These are phyloP conservation scores for Hemibagrus wyckioides DNA, from an alignment of 2,113 vertebrate genomes.

Conservation along the genomic window DNA sequence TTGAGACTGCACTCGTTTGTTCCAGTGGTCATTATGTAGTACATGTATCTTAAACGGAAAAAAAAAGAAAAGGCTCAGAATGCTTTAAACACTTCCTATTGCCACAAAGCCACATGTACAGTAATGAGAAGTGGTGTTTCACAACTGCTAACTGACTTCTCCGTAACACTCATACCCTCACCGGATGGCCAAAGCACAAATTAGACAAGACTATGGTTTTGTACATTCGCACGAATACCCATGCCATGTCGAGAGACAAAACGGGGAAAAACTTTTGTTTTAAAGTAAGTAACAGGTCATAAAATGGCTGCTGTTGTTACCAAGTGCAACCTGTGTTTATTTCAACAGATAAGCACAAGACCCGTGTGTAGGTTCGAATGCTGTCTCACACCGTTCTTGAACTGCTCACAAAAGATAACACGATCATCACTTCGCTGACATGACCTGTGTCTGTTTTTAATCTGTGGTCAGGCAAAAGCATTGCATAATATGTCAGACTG, in stretches of 20 bases:
- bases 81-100: not conserved
- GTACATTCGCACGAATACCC: not conserved
- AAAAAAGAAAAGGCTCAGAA: not conserved
- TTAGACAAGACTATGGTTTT: not conserved
- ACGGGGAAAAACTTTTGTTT: not conserved
- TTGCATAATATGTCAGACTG: conserved; percentile 35
- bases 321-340: not conserved
- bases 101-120: not conserved
- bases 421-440: not conserved
- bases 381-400: not conserved
- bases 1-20: not conserved
- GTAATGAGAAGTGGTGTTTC: conserved; percentile 25
- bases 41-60: too few relatives aligned
- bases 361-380: not conserved
- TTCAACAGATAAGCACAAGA: conserved; percentile 14
- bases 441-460: conserved; percentile 15
- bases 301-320: conserved; percentile 11
- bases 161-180: not conserved
- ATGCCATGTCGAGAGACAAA: not conserved
- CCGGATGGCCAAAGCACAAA: not conserved
- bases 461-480: conserved; percentile 32
- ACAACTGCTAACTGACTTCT: conserved; percentile 30
- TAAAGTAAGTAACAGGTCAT: not conserved
- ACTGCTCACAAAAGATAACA: not conserved
- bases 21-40: not conserved